phyloP scores from a whole-genome alignment of 2,113 vertebrate genomes.

The Sardina pilchardus region DNA sequence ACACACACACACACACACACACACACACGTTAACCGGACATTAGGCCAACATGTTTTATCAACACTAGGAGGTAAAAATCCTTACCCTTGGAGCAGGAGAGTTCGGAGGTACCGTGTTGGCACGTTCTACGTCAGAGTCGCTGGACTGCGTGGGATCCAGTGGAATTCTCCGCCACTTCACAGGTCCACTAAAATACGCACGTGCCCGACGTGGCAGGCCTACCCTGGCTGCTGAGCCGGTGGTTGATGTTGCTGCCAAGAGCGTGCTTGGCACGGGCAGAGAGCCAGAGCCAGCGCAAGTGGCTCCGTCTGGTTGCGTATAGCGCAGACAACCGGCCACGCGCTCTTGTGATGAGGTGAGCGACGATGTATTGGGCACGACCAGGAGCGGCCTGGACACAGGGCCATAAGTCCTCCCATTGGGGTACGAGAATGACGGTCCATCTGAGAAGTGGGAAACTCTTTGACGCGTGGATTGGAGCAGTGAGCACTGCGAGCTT shows the following conservation, averaged over 20 bases:
- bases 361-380: slow-evolving; percentile 68
- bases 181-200: slow-evolving; percentile 14
- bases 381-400: slow-evolving; percentile 61
- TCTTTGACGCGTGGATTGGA: slow-evolving; percentile 57
- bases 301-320: slow-evolving; percentile 65
- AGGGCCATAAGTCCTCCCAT: slow-evolving; percentile 52
- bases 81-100: slow-evolving; percentile 57
- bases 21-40: not conserved
- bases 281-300: slow-evolving; percentile 56
- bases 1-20: slow-evolving; percentile 24
- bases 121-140: slow-evolving; percentile 63
- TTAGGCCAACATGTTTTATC: not conserved
- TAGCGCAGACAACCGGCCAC: slow-evolving; percentile 54
- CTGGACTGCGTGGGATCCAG: slow-evolving; percentile 60
- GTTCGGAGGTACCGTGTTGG: slow-evolving; percentile 73
- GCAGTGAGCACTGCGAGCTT: slow-evolving; percentile 48
- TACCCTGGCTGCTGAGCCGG: slow-evolving; percentile 37
- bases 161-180: slow-evolving; percentile 56
- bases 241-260: slow-evolving; percentile 48
- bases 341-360: slow-evolving; percentile 65
- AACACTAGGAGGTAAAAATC: no score
- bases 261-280: slow-evolving; percentile 61
- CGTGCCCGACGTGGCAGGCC: slow-evolving; percentile 42
- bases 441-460: slow-evolving; percentile 43
- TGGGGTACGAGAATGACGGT: slow-evolving; percentile 45